A percentile compares a stretch with the other conserved stretches of the same genome.
Evolutionary conservation across 2,888 invertebrate species (phyloP).

Genomic region (Gymnoscelis rufifasciata): DNA sequence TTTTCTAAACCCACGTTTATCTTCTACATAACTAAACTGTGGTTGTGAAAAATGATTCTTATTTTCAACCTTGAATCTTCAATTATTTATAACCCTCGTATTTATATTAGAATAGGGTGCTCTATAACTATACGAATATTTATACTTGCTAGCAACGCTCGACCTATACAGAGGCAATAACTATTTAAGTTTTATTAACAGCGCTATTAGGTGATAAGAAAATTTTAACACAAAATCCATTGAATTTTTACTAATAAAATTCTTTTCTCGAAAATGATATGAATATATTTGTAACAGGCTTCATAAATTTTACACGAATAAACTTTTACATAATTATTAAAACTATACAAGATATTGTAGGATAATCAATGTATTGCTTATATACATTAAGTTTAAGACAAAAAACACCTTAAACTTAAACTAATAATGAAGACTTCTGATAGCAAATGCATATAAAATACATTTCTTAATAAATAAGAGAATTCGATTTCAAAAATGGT

Average conservation of each 20-base stretch:
- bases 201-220: constrained; percentile 47
- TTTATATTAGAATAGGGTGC: constrained; percentile 41
- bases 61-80: constrained; percentile 33
- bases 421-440: no score
- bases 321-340: constrained; percentile 35
- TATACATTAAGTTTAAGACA: constrained; percentile 19
- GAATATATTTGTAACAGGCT: constrained; percentile 43
- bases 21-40: constrained; percentile 26
- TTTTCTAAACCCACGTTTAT: constrained; percentile 21
- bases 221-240: constrained; percentile 36
- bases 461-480: no score
- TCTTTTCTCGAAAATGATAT: constrained; percentile 36
- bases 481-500: no score
- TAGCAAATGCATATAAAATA: no score
- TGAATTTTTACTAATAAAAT: constrained; percentile 46
- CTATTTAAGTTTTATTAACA: constrained; percentile 38
- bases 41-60: constrained; percentile 42
- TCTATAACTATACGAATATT: constrained; percentile 37
- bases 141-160: constrained; percentile 41
- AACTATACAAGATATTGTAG: constrained; percentile 47
- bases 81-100: constrained; percentile 30
- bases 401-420: no score
- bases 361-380: constrained; percentile 29
- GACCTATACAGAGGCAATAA: constrained; percentile 62
- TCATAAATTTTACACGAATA: constrained; percentile 40